Base-by-base conservation (phyloP, 2,888 invertebrate species). In the Conchocele bisecta region DNA sequence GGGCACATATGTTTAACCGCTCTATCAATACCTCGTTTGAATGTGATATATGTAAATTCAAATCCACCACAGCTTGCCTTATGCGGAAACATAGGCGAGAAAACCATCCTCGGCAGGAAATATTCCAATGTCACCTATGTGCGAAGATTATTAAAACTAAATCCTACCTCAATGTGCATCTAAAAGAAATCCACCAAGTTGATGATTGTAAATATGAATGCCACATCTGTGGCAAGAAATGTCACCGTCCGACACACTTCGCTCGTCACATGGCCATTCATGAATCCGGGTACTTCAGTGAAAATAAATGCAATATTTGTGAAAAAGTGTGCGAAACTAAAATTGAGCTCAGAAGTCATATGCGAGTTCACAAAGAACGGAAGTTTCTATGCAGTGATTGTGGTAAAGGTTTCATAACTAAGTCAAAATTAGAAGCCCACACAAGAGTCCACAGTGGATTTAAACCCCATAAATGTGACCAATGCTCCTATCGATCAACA, bases 141-240 rank as follows among this genome's bases (percentile, higher is more conserved):
- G 44, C 68, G 13, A 68, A 56, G 35, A 31, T 60, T 11, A 20
- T 68, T 15, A 54, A 48, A 29, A 68, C 60, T 15, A 68, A 60
- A 26, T 54, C 68, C n/a, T 68, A 68, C 39, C 50, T 68, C 17
- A 68, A 60, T 50, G 54, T 68, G n/a, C 68, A 68, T 35, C 29
- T 68, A 13, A 60, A 68, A 46, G 17, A 39, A 11, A 15, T 17
- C 17, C 68, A 68, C 31, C 54, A 61, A 17, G 50, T 68, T 37
- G 28, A 54, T 57, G 68, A 69, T 1, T 57, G 50, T 4, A 56
- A 61, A n/a, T 69, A 48, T 35, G 51, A 61, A 42, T 69, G 68
- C 20, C 26, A 37, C 5, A 26, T 69, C 20, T 69, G 68, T 57
- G 68, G 68, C 5, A 29, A 41, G 39, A 57, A 29, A 33, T 56